Evolutionary conservation across 2,797 vertebrate species (phyloP).

Genomic region (Esox lucius): DNA sequence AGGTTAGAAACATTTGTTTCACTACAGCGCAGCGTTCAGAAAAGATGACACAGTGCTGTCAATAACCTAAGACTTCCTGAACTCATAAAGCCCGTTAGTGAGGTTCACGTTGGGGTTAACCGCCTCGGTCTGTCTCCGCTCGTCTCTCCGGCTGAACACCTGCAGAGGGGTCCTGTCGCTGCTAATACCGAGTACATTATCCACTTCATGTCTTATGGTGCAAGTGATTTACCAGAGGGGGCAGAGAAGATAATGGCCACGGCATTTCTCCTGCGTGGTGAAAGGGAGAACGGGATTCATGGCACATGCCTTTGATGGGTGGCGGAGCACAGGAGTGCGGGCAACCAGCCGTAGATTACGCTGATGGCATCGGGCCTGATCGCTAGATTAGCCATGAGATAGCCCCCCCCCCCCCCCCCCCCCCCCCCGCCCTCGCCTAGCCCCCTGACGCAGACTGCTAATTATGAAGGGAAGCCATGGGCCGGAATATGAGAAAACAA

Average conservation of each 20-base stretch:
- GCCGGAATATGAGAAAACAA: slow-evolving; percentile 34
- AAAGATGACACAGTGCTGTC: too few species aligned
- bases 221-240: slow-evolving; percentile 43
- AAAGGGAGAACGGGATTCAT: slow-evolving; percentile 42
- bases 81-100: neutral
- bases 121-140: neutral
- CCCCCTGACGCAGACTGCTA: slow-evolving; percentile 43
- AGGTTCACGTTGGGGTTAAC: neutral
- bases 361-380: slow-evolving; percentile 61
- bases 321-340: slow-evolving; percentile 33
- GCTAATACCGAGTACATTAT: slow-evolving; percentile 40
- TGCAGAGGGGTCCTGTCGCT: slow-evolving; percentile 15
- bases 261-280: slow-evolving; percentile 46
- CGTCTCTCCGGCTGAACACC: neutral
- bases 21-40: neutral
- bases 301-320: slow-evolving; percentile 51
- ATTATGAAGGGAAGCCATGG: slow-evolving; percentile 51
- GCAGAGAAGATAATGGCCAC: slow-evolving; percentile 40
- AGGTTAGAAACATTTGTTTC: neutral
- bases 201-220: slow-evolving; percentile 39
- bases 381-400: slow-evolving; percentile 61
- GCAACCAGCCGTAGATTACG: slow-evolving; percentile 51
- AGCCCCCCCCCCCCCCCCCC: slow-evolving; percentile 22
- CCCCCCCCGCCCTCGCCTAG: slow-evolving; percentile 33
- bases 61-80: neutral